Base-by-base conservation (phyloP, 2,113 vertebrate species). In the Tympanuchus pallidicinctus region DNA sequence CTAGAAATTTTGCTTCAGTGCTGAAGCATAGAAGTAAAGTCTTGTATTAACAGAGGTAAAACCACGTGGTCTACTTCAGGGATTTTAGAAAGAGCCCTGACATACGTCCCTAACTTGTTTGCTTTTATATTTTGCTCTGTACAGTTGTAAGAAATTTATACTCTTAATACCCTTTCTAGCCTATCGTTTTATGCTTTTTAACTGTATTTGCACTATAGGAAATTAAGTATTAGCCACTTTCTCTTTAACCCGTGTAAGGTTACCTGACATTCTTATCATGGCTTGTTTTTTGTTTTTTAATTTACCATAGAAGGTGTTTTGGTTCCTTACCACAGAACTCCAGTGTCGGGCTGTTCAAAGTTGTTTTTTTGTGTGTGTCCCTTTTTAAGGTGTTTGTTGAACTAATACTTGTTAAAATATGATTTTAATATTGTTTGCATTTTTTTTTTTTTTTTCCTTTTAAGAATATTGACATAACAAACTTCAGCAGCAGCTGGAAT, bases 401-500 rank as follows among this genome's bases (percentile, higher is more conserved):
- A 47, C 11, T 73, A 48, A 45, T 43, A 48, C 14, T 42, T 42
- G 13, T 66, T 87, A 69, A 21, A 40, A 48, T n/a, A 19, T 3
- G 0, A 22, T 82, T 93, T 79, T 90, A 65, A 82, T 70, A 7
- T 40, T 63, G 12, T 11, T 90, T 45, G 2, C 17, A 0, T 36
- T 78, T 78, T 27, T 78, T 78, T 27, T 48, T 54, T 63, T 91
- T 48, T 48, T 63, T 91, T 48, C 47, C 78, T 70, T 89, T 87
- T 36, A 93, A 99, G 99, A 99, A 99, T 93, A 99, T 99, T 3
- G 99, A 99, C 89, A 99, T 99, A 89, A 99, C 99, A 21, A 99
- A 99, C 97, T 99, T 99, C 97, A 99, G 99, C 98, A 99, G 99
- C 97, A 99, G 99, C 96, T 99, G 99, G 99, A 99, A 99, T 2